phyloP scores from a whole-genome alignment of 2,113 vertebrate species.

The Corydoras maculifer region DNA sequence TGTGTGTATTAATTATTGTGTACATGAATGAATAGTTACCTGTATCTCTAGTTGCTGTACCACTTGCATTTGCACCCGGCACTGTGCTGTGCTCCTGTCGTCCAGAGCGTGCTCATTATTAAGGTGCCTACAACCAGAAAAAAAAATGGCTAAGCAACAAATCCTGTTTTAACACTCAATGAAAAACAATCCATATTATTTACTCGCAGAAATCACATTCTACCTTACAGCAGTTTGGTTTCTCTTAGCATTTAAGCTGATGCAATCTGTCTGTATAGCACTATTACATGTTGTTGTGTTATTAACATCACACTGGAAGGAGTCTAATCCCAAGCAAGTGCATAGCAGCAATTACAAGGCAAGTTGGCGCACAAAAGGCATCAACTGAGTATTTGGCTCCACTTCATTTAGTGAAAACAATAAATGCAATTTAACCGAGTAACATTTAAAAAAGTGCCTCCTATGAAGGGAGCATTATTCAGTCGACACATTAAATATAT shows the following conservation, averaged over 20 bases:
- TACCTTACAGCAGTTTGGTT: neutral
- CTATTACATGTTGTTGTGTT: neutral
- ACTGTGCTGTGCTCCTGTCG: conserved; percentile 97
- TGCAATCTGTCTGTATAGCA: too few species aligned
- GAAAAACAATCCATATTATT: neutral
- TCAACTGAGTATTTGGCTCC: conserved; percentile 59
- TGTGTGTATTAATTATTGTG: neutral
- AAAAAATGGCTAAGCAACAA: conserved; percentile 2
- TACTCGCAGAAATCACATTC: neutral
- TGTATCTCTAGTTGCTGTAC: conserved; percentile 98
- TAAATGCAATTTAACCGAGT: conserved; percentile 76
- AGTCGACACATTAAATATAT: conserved; percentile 84
- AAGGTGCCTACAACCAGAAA: conserved; percentile 79
- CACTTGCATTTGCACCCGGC: conserved; percentile 97
- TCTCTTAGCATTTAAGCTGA: too few species aligned
- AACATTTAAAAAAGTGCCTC: conserved; percentile 76
- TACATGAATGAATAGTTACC: conserved; percentile 54
- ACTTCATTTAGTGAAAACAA: conserved; percentile 80
- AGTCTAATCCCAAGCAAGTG: conserved; percentile 27
- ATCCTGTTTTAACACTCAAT: neutral
- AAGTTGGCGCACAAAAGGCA: conserved; percentile 48
- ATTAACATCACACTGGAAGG: conserved; percentile 40
- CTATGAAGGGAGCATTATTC: conserved; percentile 74
- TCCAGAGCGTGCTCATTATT: conserved; percentile 96
- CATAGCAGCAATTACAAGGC: conserved; percentile 50